Conservation (phyloP, 1,140 invertebrate genomes). For the Arion vulgaris region DNA sequence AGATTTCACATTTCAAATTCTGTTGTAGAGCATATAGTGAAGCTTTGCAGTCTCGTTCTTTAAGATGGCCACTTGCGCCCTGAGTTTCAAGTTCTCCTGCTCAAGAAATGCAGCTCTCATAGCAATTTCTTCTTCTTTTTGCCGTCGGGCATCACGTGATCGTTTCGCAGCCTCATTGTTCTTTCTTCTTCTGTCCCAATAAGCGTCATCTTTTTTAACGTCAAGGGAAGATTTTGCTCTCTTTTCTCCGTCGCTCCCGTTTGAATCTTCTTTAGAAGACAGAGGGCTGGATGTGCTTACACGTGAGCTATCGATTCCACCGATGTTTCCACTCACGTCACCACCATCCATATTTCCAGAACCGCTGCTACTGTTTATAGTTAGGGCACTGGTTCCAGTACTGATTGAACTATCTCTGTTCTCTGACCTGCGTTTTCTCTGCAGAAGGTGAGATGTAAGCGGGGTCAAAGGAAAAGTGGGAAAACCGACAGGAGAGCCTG, state of each 20-base stretch:
- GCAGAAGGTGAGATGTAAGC: slow-evolving; percentile 63
- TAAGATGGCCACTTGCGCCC: slow-evolving; percentile 67
- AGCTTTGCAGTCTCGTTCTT: slow-evolving; percentile 73
- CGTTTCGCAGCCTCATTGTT: slow-evolving; percentile 74
- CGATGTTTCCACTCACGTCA: not conserved
- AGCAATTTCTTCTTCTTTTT: slow-evolving; percentile 72
- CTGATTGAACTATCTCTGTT: slow-evolving; percentile 45
- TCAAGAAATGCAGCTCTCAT: slow-evolving; percentile 70
- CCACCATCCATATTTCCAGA: not conserved
- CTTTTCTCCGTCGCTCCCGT: slow-evolving; percentile 31
- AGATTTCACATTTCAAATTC: slow-evolving; percentile 27
- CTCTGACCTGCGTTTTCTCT: slow-evolving; percentile 56
- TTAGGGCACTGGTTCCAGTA: slow-evolving; percentile 26
- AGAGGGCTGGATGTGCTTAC: slow-evolving; percentile 23
- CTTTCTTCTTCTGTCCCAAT: slow-evolving; percentile 72
- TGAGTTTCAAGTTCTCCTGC: slow-evolving; percentile 71
- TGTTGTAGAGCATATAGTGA: slow-evolving; percentile 75
- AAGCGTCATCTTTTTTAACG: slow-evolving; percentile 69
- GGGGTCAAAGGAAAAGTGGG: slow-evolving; percentile 59
- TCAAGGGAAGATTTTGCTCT: slow-evolving; percentile 44
- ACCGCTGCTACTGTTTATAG: slow-evolving; percentile 2
- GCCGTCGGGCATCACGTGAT: slow-evolving; percentile 70
- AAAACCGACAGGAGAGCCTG: slow-evolving; percentile 40
- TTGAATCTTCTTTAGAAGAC: not conserved
- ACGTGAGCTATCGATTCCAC: slow-evolving; percentile 13